These are phyloP conservation scores for Catharus ustulatus DNA, from an alignment of 2,797 vertebrate species.

Conservation along the genomic window DNA sequence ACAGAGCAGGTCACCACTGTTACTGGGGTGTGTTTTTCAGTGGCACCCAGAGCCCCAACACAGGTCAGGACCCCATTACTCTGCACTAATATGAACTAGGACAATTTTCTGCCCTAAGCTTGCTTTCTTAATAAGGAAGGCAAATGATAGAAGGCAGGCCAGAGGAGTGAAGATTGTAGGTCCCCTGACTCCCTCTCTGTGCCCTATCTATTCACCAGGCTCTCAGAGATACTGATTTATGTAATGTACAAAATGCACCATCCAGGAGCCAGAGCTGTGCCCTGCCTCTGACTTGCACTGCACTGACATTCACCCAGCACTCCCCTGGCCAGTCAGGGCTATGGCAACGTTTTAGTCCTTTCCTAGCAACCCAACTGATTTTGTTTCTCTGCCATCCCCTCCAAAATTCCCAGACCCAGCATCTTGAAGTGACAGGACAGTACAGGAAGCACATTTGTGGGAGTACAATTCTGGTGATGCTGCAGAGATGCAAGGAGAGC, in stretches of 20 bases:
- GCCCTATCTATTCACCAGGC: background rate
- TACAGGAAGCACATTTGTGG: background rate
- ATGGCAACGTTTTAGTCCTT: background rate
- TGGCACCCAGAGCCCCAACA: background rate
- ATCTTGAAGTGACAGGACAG: accelerated
- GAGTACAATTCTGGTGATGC: background rate
- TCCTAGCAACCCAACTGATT: background rate
- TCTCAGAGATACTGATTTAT: background rate
- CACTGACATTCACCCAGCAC: background rate
- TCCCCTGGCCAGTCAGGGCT: background rate
- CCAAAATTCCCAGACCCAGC: background rate
- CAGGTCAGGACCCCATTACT: slow-evolving; percentile 34
- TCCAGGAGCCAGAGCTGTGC: background rate
- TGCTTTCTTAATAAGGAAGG: slow-evolving; percentile 14
- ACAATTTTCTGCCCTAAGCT: slow-evolving; percentile 14
- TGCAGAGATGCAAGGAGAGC: background rate
- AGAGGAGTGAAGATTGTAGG: background rate
- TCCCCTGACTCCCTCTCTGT: background rate
- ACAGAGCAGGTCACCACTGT: background rate
- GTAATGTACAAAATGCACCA: background rate
- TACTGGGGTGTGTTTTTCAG: slow-evolving; percentile 1
- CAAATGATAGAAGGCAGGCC: background rate
- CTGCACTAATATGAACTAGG: background rate
- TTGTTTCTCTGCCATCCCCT: background rate
- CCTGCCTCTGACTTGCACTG: background rate